A percentile compares a stretch with the other conserved stretches of the same genome.
Conservation (phyloP, 1,140 invertebrate species). For the Brachionus rotundiformis region DNA sequence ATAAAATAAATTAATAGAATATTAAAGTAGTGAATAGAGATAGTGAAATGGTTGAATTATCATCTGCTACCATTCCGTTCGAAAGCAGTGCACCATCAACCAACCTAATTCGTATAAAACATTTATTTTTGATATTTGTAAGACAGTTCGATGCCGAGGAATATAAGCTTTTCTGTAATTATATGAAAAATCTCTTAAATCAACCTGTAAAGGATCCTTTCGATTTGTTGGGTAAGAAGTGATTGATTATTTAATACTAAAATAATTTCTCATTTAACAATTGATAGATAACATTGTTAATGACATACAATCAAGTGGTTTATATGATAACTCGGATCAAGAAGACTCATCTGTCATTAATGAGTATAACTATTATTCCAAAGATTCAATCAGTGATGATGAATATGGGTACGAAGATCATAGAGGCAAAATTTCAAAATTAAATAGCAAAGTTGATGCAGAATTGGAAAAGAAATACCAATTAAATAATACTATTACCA, state of each 20-base stretch:
- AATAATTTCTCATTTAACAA: no score
- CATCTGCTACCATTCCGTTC: background rate
- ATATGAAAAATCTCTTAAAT: background rate
- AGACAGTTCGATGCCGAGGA: conserved; percentile 4
- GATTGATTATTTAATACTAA: no score
- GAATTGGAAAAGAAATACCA: conserved; percentile 42
- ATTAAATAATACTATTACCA: background rate
- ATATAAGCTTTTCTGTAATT: background rate
- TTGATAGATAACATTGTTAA: background rate
- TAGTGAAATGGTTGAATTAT: background rate
- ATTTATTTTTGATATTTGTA: conserved; percentile 2
- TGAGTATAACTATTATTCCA: conserved; percentile 23
- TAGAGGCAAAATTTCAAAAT: background rate
- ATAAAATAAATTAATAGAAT: background rate
- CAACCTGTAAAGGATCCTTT: background rate
- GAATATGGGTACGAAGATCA: background rate
- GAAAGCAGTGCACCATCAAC: background rate
- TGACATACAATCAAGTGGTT: background rate
- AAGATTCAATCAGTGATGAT: background rate
- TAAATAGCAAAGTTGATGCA: conserved; percentile 8
- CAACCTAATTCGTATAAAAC: background rate
- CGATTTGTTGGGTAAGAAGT: conserved; percentile 3
- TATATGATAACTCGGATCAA: background rate
- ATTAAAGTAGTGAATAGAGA: background rate
- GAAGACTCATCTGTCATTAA: conserved; percentile 19